Base-by-base conservation (phyloP, 2,797 vertebrate genomes). In the Phaenicophaeus curvirostris region DNA sequence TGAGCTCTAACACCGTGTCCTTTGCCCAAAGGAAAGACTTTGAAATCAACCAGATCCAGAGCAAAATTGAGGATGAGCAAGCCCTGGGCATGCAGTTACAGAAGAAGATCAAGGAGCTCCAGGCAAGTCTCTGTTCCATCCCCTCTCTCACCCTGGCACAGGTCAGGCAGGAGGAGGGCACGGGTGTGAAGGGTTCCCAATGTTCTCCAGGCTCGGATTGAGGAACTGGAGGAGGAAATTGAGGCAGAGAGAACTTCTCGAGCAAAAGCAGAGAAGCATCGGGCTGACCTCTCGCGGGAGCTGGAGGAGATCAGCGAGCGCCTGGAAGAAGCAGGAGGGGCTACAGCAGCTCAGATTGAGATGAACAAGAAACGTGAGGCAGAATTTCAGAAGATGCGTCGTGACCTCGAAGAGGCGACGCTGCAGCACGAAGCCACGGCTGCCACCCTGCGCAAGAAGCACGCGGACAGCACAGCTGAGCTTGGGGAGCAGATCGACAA, bases 241-340 rank as follows among this genome's bases (percentile, higher is more conserved):
- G 73, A 85, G 55, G 83, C 82, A 9, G 82, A 85, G 54, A 97
- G 98, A 37, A 96, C 98, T 50, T 98, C 98, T 96, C 98, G 98
- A 5, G 98, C 98, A 62, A 98, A 98, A 90, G 98, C 98, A 54
- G 98, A 98, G 96, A 98, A 99, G 96, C 98, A 98, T 93, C 98
- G 98, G 39, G 51, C 97, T 41, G 98, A 99, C 96, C 92, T 98
- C 82, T 87, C 98, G 41, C 98, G 98, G 94, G 98, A 99, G 95
- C 98, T 98, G 54, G 98, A 96, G 69, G 98, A 98, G 96, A 98
- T 99, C 97, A 98, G 98, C 20, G 98, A 98, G 89, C 97, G 98
- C 68, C 98, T 98, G 13, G 98, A 98, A 88, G 98, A 98, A 91
- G 98, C 98, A 25, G 98, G 98, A 58, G 98, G 98, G 66, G 98